Percentiles rank a stretch among this genome's conserved stretches.
These are phyloP conservation scores for Apantesis nais DNA, from an alignment of 2,888 invertebrate species.

Conservation along the genomic window DNA sequence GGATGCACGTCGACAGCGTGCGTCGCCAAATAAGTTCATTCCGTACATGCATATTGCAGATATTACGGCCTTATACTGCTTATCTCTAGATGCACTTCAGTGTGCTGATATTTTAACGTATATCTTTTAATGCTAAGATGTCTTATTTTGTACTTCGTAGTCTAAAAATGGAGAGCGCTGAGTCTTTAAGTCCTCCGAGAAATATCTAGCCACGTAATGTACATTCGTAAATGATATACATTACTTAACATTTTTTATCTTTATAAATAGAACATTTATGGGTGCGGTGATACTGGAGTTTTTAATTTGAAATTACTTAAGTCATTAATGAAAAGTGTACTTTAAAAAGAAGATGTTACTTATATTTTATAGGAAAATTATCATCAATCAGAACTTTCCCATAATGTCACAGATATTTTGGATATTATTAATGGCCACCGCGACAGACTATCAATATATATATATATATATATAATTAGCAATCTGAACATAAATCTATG, in stretches of 20 bases:
- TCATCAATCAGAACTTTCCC: too few relatives aligned
- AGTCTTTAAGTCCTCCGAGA: constrained; percentile 16
- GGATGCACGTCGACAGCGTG: constrained; percentile 38
- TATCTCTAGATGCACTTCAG: constrained; percentile 40
- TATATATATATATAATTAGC: not conserved
- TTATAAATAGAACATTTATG: not conserved
- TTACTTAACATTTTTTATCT: not conserved
- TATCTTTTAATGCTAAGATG: constrained; percentile 34
- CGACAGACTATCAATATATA: not conserved
- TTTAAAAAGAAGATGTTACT: not conserved
- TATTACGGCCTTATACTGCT: constrained; percentile 41
- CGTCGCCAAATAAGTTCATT: constrained; percentile 48
- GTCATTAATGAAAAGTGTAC: not conserved
- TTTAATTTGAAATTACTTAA: not conserved
- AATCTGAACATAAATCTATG: not conserved
- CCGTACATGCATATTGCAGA: constrained; percentile 42
- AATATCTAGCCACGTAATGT: not conserved
- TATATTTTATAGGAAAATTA: too few relatives aligned
- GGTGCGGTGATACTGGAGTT: not conserved
- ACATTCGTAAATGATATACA: not conserved
- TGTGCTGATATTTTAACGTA: constrained; percentile 40
- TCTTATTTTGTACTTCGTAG: constrained; percentile 36
- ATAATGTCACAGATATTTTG: too few relatives aligned
- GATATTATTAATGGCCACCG: too few relatives aligned
- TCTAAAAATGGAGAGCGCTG: constrained; percentile 20